Evolutionary conservation across 2,113 vertebrate genomes (phyloP), one percentile per base, ranked within the genome.

Genomic region (Thymallus thymallus): DNA sequence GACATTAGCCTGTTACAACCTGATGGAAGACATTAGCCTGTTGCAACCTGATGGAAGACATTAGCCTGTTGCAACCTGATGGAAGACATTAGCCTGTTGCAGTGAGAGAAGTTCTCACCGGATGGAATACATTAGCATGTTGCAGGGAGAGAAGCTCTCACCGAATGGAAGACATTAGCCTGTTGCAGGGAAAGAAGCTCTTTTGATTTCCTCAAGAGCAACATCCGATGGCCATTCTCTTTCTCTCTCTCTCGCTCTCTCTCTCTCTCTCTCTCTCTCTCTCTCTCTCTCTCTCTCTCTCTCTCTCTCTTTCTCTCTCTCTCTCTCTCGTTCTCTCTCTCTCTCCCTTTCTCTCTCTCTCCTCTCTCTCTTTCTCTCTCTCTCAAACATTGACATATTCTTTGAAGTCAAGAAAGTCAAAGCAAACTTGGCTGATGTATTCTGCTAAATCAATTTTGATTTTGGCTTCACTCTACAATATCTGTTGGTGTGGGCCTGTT

Each of bases 41-140:
- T 30, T 30, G 4, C 0, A 30, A 32, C 32, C 32, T 1, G 30
- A 32, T 32, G 30, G 30, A 32, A 1, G 30, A 32, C 32, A 32
- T 32, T 32, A 32, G 32, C 32, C 32, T 32, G 32, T 32, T 32
- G 32, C 0, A 32, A 32, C 32, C 32, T 1, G 30, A 6, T 32
- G 32, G 30, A 32, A 1, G 32, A 32, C 30, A 80, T 32, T 32
- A 32, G 30, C 30, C 30, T 32, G 30, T 32, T 32, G 30, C 0
- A 32, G 30, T 6, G 30, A 32, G 30, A 26, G 30, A 26, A 48
- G 30, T 48, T 55, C 76, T 66, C 70, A 75, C 56, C 29, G 68
- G 72, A 85, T 86, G 81, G 79, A 89, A 83, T 71, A 64, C 75
- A 85, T 85, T 81, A 82, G 68, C 65, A 71, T 80, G 73, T 79